Conservation (phyloP, 2,113 vertebrate species). For the Otus sunia region DNA sequence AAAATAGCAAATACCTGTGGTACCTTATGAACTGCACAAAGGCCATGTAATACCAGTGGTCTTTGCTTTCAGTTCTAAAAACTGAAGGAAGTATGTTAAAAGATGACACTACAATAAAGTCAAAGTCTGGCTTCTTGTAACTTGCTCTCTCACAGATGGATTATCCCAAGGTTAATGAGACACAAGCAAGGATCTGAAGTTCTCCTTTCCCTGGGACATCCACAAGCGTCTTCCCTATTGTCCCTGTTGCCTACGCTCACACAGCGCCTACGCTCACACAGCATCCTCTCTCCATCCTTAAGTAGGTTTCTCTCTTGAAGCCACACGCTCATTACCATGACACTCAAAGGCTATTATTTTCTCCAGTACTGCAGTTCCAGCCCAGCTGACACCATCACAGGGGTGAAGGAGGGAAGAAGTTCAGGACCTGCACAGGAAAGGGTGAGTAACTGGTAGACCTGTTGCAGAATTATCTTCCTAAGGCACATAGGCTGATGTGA, state of each 20-base stretch:
- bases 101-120: background rate
- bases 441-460: background rate
- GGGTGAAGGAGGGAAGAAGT: background rate
- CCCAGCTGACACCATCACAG: background rate
- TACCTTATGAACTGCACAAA: background rate
- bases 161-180: background rate
- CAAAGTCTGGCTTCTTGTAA: background rate
- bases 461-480: background rate
- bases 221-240: background rate
- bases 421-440: background rate
- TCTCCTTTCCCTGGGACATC: background rate
- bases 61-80: background rate
- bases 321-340: background rate
- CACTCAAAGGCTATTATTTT: background rate
- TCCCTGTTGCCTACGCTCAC: background rate
- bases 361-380: background rate
- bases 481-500: background rate
- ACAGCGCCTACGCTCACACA: background rate
- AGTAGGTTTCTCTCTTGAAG: background rate
- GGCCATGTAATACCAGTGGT: background rate
- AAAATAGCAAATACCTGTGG: background rate
- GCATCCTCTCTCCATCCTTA: background rate
- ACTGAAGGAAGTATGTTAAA: background rate
- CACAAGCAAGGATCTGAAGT: background rate
- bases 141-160: background rate